Evolutionary conservation across 2,797 vertebrate species (phyloP).

Genomic region (Melopsittacus undulatus): DNA sequence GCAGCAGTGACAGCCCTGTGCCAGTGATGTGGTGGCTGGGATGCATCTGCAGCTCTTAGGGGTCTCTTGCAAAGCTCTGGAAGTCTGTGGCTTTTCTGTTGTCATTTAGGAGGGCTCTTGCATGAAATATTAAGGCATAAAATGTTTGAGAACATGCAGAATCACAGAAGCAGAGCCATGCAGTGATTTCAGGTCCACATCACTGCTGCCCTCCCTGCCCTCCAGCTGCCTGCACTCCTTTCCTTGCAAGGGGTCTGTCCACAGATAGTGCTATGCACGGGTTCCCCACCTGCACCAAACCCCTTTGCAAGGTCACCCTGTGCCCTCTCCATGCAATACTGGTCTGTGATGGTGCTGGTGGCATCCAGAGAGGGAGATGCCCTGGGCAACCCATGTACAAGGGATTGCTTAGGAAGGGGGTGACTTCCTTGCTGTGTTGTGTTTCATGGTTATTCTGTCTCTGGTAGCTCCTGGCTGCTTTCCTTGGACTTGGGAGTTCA

Average conservation of each 20-base stretch:
- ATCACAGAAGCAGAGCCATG: not conserved
- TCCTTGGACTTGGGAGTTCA: not conserved
- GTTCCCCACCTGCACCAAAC: not conserved
- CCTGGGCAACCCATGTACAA: fast-evolving
- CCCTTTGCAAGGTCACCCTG: not conserved
- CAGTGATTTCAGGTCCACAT: not conserved
- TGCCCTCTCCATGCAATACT: not conserved
- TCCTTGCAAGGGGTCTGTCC: fast-evolving
- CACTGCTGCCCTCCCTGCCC: not conserved
- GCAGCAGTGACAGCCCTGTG: not conserved
- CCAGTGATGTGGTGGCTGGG: fast-evolving
- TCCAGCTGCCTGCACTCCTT: not conserved
- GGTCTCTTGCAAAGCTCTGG: not conserved
- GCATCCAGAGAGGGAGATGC: not conserved
- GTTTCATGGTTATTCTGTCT: not conserved
- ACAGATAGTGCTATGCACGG: not conserved
- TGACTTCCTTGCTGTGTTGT: fast-evolving
- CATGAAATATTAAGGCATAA: not conserved
- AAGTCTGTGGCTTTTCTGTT: not conserved
- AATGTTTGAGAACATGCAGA: not conserved
- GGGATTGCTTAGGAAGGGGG: not conserved
- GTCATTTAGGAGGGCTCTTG: not conserved
- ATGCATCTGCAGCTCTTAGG: fast-evolving
- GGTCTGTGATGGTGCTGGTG: too few relatives aligned
- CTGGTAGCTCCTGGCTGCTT: not conserved